Percentiles rank a stretch among this genome's conserved stretches.
These are phyloP conservation scores for Sarcophaga bullata DNA, from an alignment of 1,140 invertebrate genomes.

Conservation along the genomic window DNA sequence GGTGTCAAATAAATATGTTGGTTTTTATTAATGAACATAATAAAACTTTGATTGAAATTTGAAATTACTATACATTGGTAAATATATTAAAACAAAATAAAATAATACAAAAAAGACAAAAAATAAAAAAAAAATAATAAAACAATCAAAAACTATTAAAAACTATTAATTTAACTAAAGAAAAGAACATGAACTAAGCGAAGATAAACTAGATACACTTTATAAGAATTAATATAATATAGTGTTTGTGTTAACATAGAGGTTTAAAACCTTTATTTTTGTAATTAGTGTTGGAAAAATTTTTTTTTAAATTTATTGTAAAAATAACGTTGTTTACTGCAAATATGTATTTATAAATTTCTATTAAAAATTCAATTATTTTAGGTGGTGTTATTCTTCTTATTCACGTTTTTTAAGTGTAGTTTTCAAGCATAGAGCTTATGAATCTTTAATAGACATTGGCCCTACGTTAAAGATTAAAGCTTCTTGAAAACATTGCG, in stretches of 20 bases:
- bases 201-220: no score
- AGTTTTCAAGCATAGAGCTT: constrained; percentile 1
- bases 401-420: background rate
- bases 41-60: no score
- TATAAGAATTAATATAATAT: background rate
- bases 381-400: constrained; percentile 23
- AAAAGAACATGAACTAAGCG: no score
- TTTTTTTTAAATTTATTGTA: background rate
- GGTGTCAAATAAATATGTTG: background rate
- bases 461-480: background rate
- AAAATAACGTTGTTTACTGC: background rate
- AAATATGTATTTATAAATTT: constrained; percentile 21
- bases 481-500: constrained; percentile 11
- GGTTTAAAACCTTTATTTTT: background rate
- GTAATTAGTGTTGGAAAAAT: background rate
- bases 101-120: background rate
- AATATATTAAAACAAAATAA: constrained; percentile 4
- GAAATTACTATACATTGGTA: background rate
- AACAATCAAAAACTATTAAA: background rate
- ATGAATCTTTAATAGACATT: background rate
- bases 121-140: background rate
- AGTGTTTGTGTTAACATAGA: background rate
- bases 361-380: constrained; percentile 9
- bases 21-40: no score
- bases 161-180: no score